Conservation (phyloP, 92 coral and sea anemone genomes). For the Umimayanthus kanabou region DNA sequence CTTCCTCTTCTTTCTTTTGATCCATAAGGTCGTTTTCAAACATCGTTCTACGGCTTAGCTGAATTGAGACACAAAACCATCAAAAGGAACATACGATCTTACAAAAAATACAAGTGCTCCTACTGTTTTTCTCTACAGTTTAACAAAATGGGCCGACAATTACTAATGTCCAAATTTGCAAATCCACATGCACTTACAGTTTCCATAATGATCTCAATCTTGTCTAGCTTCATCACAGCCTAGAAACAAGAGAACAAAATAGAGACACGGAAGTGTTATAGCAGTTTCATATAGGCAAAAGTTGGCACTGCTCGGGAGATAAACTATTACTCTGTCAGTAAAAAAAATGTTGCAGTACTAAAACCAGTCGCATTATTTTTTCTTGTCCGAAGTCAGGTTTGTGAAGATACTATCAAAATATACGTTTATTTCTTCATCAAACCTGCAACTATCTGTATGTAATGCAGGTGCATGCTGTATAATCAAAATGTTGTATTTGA, state of each 20-base stretch:
- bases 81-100: background rate
- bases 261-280: background rate
- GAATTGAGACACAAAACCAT: background rate
- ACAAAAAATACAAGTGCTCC: background rate
- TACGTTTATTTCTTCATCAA: no score
- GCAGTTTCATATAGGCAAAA: no score
- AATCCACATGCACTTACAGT: slow-evolving; percentile 62
- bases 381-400: no score
- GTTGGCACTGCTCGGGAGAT: no score
- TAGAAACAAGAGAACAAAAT: slow-evolving; percentile 18
- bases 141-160: background rate
- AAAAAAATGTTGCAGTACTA: no score
- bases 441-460: no score
- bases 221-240: slow-evolving; percentile 97
- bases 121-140: background rate
- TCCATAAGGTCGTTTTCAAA: slow-evolving; percentile 91
- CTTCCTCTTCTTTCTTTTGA: slow-evolving; percentile 97
- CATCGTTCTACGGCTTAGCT: slow-evolving; percentile 78
- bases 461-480: no score
- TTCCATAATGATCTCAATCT: slow-evolving; percentile 86
- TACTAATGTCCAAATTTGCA: background rate
- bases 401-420: no score
- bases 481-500: no score
- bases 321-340: background rate
- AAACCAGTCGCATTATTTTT: no score